These are phyloP conservation scores for Chromoteleia sp. DNA, from an alignment of 2,888 invertebrate genomes.

Conservation along the genomic window DNA sequence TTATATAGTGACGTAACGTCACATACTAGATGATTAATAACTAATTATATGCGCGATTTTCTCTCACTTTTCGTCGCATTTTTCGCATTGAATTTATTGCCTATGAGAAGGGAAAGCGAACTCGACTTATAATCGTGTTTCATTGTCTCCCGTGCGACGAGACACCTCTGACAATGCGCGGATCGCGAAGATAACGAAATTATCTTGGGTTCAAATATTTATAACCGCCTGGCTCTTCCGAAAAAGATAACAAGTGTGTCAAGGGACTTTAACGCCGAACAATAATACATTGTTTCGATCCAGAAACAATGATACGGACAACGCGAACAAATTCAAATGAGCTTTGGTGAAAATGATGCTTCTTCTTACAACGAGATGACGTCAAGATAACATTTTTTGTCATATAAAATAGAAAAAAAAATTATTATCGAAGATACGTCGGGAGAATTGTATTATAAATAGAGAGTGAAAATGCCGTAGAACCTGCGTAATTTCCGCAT, in stretches of 20 bases:
- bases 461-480: too few relatives aligned
- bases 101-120: conserved; percentile 59
- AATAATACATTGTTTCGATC: conserved; percentile 42
- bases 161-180: conserved; percentile 47
- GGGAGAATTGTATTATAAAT: too few relatives aligned
- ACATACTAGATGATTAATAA: conserved; percentile 13
- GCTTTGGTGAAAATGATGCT: background rate
- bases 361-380: background rate
- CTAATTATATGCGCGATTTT: conserved; percentile 29
- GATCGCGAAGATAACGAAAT: conserved; percentile 54
- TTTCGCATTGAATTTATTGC: conserved; percentile 28
- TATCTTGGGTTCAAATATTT: conserved; percentile 40
- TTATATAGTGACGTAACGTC: conserved; percentile 6
- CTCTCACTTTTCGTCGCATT: conserved; percentile 21
- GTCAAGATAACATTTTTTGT: too few relatives aligned
- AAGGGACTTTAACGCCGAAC: conserved; percentile 46
- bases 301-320: background rate
- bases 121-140: conserved; percentile 36
- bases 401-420: too few relatives aligned
- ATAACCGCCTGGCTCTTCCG: conserved; percentile 42
- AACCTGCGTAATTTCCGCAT: too few relatives aligned
- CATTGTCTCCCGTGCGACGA: conserved; percentile 42
- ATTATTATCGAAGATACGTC: too few relatives aligned
- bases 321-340: conserved; percentile 4
- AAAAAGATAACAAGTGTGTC: conserved; percentile 61